phyloP scores from a whole-genome alignment of 2,113 vertebrate species.

The Thunnus thynnus region DNA sequence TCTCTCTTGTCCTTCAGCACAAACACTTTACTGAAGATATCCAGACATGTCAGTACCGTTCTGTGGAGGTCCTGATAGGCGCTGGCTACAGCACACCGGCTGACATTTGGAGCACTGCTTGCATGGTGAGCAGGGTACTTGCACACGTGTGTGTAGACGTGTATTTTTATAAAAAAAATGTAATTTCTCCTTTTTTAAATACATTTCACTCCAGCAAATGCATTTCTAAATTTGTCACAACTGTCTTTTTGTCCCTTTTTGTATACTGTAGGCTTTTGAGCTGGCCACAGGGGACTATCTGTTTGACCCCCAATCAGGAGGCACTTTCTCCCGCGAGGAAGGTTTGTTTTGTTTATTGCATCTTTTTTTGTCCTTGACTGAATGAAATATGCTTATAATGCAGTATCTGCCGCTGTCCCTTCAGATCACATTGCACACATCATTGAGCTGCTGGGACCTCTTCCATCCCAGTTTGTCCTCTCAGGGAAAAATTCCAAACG shows the following conservation, averaged over 20 bases:
- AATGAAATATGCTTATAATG: conserved; percentile 74
- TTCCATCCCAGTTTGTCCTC: conserved; percentile 91
- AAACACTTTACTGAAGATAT: conserved; percentile 97
- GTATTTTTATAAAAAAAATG: neutral
- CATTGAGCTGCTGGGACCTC: conserved; percentile 95
- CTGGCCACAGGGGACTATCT: conserved; percentile 82
- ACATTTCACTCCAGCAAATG: neutral
- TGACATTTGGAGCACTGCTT: conserved; percentile 96
- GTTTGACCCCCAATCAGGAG: conserved; percentile 79
- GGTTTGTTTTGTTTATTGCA: conserved; percentile 58
- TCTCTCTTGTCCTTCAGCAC: conserved; percentile 81
- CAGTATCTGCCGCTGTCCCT: conserved; percentile 84
- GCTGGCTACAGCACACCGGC: conserved; percentile 92
- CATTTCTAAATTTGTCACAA: neutral
- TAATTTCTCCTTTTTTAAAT: neutral
- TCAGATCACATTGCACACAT: conserved; percentile 98
- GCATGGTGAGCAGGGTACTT: conserved; percentile 88
- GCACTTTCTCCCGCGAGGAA: conserved; percentile 77
- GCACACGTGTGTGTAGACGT: neutral
- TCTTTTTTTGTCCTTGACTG: conserved; percentile 17
- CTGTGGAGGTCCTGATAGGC: conserved; percentile 95
- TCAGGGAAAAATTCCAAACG: conserved; percentile 93
- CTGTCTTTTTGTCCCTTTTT: neutral
- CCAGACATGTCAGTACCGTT: conserved; percentile 96
- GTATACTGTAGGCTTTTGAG: conserved; percentile 76